Percentiles rank a stretch among this genome's conserved stretches.
These are phyloP conservation scores for Orchestia grillus DNA, from an alignment of 1,140 invertebrate species.

Conservation along the genomic window DNA sequence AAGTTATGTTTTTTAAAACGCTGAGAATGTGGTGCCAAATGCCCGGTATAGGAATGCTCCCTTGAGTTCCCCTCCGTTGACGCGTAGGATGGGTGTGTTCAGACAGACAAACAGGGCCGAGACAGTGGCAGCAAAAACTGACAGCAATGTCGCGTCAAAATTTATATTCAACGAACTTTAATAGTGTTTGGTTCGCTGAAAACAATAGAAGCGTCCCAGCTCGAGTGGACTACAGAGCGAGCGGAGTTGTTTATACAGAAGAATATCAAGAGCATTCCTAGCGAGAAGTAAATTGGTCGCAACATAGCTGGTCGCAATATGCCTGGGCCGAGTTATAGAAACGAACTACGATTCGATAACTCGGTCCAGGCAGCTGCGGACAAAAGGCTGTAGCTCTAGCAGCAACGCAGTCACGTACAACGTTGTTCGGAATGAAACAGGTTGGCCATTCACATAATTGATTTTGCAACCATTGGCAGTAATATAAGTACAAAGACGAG, in stretches of 20 bases:
- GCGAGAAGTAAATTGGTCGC: not conserved
- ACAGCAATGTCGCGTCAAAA: not conserved
- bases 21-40: too few species aligned
- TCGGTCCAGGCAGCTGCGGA: not conserved
- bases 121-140: not conserved
- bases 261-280: not conserved
- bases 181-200: not conserved
- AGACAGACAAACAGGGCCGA: not conserved
- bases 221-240: not conserved
- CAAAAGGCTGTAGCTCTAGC: not conserved
- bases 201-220: not conserved
- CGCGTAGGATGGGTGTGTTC: not conserved
- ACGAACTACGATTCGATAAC: not conserved
- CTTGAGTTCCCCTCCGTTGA: not conserved
- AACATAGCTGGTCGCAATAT: too few species aligned
- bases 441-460: too few species aligned
- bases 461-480: too few species aligned
- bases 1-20: not conserved
- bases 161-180: not conserved
- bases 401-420: too few species aligned
- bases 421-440: too few species aligned
- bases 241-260: not conserved
- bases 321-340: too few species aligned
- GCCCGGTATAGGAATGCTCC: too few species aligned
- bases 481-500: too few species aligned